Conservation (phyloP, 2,888 invertebrate genomes). For the Eristalinus aeneus region DNA sequence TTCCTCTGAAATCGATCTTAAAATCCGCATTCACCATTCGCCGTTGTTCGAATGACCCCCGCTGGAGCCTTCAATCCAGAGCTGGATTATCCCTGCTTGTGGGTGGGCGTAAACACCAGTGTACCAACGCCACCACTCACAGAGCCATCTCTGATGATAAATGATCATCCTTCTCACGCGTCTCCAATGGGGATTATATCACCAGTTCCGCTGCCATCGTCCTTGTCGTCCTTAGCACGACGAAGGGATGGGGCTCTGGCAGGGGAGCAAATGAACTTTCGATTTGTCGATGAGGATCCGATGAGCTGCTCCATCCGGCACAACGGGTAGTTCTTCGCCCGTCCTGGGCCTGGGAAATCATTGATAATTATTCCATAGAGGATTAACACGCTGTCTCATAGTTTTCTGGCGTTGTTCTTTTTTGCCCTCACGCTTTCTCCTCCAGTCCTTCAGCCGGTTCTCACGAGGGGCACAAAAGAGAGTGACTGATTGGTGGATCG, state of each 20-base stretch:
- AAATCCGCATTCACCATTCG: not conserved
- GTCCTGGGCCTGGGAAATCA: constrained; percentile 34
- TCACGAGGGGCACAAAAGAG: not conserved
- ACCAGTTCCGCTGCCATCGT: constrained; percentile 13
- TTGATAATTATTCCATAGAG: constrained; percentile 67
- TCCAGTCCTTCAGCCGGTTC: not conserved
- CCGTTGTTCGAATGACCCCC: constrained; percentile 29
- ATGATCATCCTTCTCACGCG: constrained; percentile 65
- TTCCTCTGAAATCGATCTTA: constrained; percentile 33
- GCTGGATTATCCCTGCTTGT: constrained; percentile 41
- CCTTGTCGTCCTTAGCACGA: not conserved
- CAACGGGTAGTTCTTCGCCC: constrained; percentile 19
- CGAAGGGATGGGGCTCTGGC: not conserved
- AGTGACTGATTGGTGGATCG: not conserved
- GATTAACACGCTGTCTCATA: constrained; percentile 57
- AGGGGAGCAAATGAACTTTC: constrained; percentile 51
- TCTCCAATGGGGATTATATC: constrained; percentile 66
- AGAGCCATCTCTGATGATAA: constrained; percentile 55
- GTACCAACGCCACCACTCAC: not conserved
- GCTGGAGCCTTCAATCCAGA: constrained; percentile 15
- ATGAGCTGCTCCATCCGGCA: constrained; percentile 34
- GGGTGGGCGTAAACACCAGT: constrained; percentile 4
- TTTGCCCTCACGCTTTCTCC: not conserved
- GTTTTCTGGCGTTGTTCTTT: constrained; percentile 2
- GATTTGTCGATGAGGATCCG: constrained; percentile 50